Evolutionary conservation across 2,888 invertebrate species (phyloP).

Genomic region (Melolontha melolontha): DNA sequence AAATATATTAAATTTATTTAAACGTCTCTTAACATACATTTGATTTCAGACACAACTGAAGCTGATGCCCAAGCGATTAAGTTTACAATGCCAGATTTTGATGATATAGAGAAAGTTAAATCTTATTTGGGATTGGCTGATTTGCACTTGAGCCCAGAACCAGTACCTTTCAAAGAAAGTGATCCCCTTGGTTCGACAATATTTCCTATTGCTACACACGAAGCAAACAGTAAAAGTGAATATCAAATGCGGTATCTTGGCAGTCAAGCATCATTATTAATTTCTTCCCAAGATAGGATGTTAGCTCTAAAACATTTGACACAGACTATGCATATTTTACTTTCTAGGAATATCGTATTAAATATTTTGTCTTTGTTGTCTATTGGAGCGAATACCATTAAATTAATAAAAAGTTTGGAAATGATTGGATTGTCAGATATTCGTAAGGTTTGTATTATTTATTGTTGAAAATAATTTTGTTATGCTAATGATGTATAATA

Average conservation of each 20-base stretch:
- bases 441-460: constrained; percentile 62
- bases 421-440: constrained; percentile 69
- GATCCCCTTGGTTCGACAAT: constrained; percentile 70
- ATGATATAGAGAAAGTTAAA: constrained; percentile 58
- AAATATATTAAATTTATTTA: constrained; percentile 10
- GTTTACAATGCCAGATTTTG: constrained; percentile 56
- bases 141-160: constrained; percentile 56
- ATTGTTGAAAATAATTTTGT: no score
- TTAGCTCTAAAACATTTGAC: constrained; percentile 68
- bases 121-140: constrained; percentile 62
- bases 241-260: constrained; percentile 63
- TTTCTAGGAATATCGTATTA: constrained; percentile 70
- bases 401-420: constrained; percentile 60
- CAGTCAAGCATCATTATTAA: constrained; percentile 67
- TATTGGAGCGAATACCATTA: constrained; percentile 57
- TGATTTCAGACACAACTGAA: constrained; percentile 58
- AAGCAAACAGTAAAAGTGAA: constrained; percentile 55
- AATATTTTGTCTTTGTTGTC: constrained; percentile 67
- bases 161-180: constrained; percentile 65
- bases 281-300: constrained; percentile 66
- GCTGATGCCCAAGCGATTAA: constrained; percentile 57
- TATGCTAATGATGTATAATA: no score
- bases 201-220: constrained; percentile 62
- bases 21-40: constrained; percentile 18
- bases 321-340: constrained; percentile 67